Conservation (phyloP, 2,113 vertebrate species). For the Sciurus niger region DNA sequence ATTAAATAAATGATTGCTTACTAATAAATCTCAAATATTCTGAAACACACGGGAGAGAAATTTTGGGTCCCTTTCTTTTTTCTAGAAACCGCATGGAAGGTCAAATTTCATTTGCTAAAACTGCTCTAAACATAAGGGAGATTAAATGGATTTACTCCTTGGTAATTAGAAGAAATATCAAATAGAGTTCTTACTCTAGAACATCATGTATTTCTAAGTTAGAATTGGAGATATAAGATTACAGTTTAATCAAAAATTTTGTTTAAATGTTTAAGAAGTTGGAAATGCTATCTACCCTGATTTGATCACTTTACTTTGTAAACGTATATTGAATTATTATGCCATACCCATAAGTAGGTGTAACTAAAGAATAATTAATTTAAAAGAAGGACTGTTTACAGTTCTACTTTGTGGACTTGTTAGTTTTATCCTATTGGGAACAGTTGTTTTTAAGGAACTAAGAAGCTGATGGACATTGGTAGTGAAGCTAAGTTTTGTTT, state of each 20-base stretch:
- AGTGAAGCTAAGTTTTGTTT: slow-evolving; percentile 33
- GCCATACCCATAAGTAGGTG: background rate
- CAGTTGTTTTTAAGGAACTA: slow-evolving; percentile 53
- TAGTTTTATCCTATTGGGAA: slow-evolving; percentile 58
- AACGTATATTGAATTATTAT: background rate
- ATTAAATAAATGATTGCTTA: slow-evolving; percentile 1
- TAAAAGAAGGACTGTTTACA: background rate
- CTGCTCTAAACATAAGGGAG: background rate
- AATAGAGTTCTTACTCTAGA: slow-evolving; percentile 33
- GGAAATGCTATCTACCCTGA: background rate
- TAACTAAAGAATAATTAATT: background rate
- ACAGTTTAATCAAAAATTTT: background rate
- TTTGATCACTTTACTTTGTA: background rate
- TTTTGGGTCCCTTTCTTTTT: slow-evolving; percentile 2
- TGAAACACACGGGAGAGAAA: background rate
- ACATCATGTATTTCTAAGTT: background rate
- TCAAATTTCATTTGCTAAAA: slow-evolving; percentile 39
- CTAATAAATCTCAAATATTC: slow-evolving; percentile 42
- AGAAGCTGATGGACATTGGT: slow-evolving; percentile 24
- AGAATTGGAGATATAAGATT: slow-evolving; percentile 7
- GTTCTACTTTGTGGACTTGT: slow-evolving; percentile 31
- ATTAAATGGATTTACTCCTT: background rate
- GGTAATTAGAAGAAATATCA: background rate
- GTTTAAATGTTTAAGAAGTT: background rate
- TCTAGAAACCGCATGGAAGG: background rate